Evolutionary conservation across 2,113 vertebrate species (phyloP).

Genomic region (Triplophysa tibetana): DNA sequence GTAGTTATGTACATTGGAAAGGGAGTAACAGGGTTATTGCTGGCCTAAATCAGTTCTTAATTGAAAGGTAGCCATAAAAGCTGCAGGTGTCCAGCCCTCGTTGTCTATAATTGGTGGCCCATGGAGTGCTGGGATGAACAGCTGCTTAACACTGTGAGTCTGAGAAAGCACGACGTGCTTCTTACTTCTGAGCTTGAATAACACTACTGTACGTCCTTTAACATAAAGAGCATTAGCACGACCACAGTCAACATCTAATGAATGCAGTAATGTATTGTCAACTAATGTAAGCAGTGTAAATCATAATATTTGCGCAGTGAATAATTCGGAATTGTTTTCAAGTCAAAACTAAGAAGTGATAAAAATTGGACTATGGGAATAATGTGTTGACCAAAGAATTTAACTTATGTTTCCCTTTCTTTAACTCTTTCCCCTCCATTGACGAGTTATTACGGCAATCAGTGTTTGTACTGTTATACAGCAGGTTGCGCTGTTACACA

Average conservation of each 20-base stretch:
- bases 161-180: slow-evolving; percentile 1
- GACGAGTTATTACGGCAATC: no score
- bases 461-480: no score
- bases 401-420: no score
- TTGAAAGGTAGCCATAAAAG: slow-evolving; percentile 64
- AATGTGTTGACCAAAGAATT: no score
- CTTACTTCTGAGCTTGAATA: slow-evolving; percentile 6
- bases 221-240: neutral
- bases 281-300: neutral
- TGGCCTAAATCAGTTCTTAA: slow-evolving; percentile 60
- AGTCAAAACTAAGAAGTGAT: no score
- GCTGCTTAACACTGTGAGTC: slow-evolving; percentile 43
- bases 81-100: slow-evolving; percentile 58
- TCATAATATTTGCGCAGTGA: no score
- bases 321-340: no score
- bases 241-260: neutral
- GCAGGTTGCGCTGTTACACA: no score
- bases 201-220: neutral
- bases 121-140: slow-evolving; percentile 33
- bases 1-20: slow-evolving; percentile 50
- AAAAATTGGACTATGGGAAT: no score
- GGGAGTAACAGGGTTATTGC: slow-evolving; percentile 54
- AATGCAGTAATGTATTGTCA: neutral
- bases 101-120: slow-evolving; percentile 55
- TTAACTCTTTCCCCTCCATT: no score